Base-by-base conservation (phyloP, 2,113 vertebrate genomes). In the Notarius lentiginosus region DNA sequence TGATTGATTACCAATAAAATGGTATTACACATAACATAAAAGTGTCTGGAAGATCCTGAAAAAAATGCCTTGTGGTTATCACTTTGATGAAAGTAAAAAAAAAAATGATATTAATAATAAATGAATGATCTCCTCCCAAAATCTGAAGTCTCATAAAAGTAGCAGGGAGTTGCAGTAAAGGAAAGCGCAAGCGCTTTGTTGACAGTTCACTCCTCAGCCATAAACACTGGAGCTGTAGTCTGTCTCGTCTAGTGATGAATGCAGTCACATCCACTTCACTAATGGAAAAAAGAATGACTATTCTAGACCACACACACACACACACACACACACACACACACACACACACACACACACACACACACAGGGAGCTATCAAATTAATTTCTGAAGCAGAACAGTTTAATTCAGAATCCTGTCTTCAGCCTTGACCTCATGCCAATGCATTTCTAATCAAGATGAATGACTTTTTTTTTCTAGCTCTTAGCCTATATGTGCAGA, bases 331-430 rank as follows among this genome's bases (percentile, higher is more conserved):
- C 73, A 86, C 34, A 86, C 60, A 86, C 18, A 58, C 22, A 83
- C 84, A 87, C 76, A 76, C 79, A 51, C 27, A 65, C 73, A 82
- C 47, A 84, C 66, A 84, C 66, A 84, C 77, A 86, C 66, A 61
- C 73, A 82, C 55, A 80, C 72, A 47, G 47, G 53, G 80, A 83
- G 85, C 88, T 87, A 87, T 88, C 88, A 90, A 86, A 89, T 91
- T 87, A 79, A 87, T 91, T 89, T 90, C 87, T 75, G 85, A 87
- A 88, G 90, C 89, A 82, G 65, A 87, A 83, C 85, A 82, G 88
- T 89, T 91, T 89, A 86, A 90, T 90, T 88, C 85, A 83, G 85
- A 88, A 88, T 81, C 85, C 80, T n/a, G 86, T 89, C 85, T 90
- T 84, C 85, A 87, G 89, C 76, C 68, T 80, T 90, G 88, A 91